Percentiles rank a stretch among this genome's conserved stretches.
Evolutionary conservation across 2,113 vertebrate species (phyloP).

Genomic region (Myrmecophaga tridactyla): DNA sequence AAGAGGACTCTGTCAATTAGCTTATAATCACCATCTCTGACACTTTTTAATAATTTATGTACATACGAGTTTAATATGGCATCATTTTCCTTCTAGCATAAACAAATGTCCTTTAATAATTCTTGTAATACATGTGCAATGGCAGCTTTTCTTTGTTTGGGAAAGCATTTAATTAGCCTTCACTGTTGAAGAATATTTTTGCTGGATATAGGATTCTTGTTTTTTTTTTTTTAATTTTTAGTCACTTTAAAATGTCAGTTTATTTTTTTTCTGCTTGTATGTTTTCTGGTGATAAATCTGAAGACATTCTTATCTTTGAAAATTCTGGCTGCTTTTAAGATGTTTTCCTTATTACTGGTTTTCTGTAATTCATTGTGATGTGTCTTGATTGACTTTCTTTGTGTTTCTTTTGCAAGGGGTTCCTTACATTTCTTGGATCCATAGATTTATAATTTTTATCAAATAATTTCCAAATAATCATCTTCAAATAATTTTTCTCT

Average conservation of each 20-base stretch:
- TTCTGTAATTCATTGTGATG: neutral
- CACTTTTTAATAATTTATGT: neutral
- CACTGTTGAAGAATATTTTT: neutral
- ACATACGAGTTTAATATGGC: neutral
- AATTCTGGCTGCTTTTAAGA: neutral
- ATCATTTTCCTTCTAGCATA: neutral
- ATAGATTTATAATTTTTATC: neutral
- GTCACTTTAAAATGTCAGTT: neutral
- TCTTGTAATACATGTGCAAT: neutral
- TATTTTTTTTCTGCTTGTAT: neutral
- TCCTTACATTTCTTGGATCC: neutral
- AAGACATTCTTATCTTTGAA: neutral
- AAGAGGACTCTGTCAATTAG: neutral
- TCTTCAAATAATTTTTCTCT: neutral
- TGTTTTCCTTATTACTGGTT: neutral
- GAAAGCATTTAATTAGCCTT: neutral
- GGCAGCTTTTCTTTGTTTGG: neutral
- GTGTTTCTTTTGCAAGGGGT: neutral
- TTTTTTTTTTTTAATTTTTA: neutral
- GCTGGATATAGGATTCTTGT: neutral
- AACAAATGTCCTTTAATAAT: neutral
- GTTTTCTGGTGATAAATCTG: neutral
- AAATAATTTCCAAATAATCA: neutral
- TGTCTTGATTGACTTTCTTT: neutral
- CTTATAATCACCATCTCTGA: neutral